These are phyloP conservation scores for Anguilla marmorata DNA, from an alignment of 2,797 vertebrate genomes.

Conservation along the genomic window DNA sequence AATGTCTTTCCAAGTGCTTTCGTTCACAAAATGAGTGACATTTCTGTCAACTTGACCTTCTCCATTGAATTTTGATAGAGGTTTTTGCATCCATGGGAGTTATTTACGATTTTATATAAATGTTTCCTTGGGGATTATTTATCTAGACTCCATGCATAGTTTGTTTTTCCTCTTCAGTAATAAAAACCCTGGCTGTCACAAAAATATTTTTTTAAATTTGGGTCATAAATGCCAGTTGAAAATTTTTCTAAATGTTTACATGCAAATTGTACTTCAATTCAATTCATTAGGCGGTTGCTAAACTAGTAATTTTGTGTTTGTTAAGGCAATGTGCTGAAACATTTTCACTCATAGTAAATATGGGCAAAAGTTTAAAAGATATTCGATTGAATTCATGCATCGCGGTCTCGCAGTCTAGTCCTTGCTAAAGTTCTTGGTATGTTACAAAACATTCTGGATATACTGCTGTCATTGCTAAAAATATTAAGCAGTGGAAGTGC, in stretches of 20 bases:
- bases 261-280: too few species aligned
- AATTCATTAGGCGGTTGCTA: too few species aligned
- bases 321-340: neutral
- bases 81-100: too few species aligned
- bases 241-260: too few species aligned
- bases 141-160: neutral
- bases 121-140: neutral
- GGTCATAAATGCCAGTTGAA: too few species aligned
- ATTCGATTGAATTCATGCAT: too few species aligned
- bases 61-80: too few species aligned
- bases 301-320: too few species aligned
- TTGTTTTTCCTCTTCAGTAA: neutral
- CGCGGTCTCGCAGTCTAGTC: too few species aligned
- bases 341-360: neutral
- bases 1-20: neutral
- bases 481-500: neutral
- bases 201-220: too few species aligned
- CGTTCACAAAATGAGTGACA: neutral
- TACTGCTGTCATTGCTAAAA: neutral
- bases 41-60: neutral
- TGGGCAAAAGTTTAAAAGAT: neutral
- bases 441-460: neutral
- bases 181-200: neutral
- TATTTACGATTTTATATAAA: too few species aligned
- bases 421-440: neutral